Base-by-base conservation (phyloP, 2,888 invertebrate genomes). In the Teleogryllus oceanicus region DNA sequence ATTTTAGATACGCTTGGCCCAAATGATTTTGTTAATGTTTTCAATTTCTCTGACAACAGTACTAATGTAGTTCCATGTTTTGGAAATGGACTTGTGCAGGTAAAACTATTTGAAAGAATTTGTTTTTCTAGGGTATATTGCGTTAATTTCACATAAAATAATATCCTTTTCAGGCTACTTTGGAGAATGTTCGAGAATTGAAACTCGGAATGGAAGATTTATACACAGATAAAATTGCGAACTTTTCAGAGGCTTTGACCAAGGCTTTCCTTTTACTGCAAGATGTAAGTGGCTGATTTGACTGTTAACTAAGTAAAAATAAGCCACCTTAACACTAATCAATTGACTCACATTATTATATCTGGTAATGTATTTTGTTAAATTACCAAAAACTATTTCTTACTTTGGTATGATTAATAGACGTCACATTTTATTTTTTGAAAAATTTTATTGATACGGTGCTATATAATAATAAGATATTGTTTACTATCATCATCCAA, bases 11-110 rank as follows among this genome's bases (percentile, higher is more conserved):
- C 99, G 0, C 92, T 99, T 75, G 97, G 96, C 78, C 97, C 98
- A 87, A 97, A 99, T 88, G 99, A 99, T 88, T 99, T 96, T 89
- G 98, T 99, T 84, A 98, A 98, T 87, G 95, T 99, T 83, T 94
- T 96, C 88, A 94, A 94, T 86, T 99, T 98, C 89, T 94, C 95
- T 83, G 93, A 94, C 84, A 92, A 93, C 85, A 91, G 95, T 11
- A 83, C 85, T 20, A 89, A 89, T 80, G 85, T 90, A 76, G 96
- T 97, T 82, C 92, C 92, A 37, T 99, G 98, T 88, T 97, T 97
- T 88, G 93, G 94, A 85, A 93, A 95, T 85, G 93, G 93, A 78
- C 89, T 98, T 81, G 95, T 98, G 80, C 98, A 97, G 90, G 96
- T 62, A 16, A 62, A 18, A 62, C 13, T 18, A 62, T 62, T 62